Conservation (phyloP, 2,888 invertebrate genomes). For the Meiosimyza decipiens region DNA sequence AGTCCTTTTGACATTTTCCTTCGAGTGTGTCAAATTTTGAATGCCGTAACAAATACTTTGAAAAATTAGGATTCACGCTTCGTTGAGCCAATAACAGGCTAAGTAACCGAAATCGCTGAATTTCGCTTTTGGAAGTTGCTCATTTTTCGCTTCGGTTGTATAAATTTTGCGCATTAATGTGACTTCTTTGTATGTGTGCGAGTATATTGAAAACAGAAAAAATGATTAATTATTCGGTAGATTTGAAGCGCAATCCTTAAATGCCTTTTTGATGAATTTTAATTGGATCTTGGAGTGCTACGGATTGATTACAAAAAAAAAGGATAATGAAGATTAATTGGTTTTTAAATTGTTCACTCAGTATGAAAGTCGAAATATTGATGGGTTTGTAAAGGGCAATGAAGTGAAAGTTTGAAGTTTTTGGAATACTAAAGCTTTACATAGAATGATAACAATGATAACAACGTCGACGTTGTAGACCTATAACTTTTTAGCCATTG, state of each 20-base stretch:
- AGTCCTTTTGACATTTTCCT: background rate
- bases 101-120: background rate
- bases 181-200: background rate
- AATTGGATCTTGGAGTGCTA: background rate
- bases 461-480: too few species aligned
- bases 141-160: constrained; percentile 11
- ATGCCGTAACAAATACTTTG: constrained; percentile 16
- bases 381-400: background rate
- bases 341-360: background rate
- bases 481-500: too few species aligned
- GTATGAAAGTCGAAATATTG: background rate
- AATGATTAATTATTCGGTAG: constrained; percentile 24
- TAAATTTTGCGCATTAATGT: background rate
- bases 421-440: too few species aligned
- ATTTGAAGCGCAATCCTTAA: background rate
- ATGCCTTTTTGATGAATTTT: constrained; percentile 12
- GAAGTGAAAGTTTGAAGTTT: too few species aligned
- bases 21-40: constrained; percentile 9
- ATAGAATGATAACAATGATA: too few species aligned
- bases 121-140: constrained; percentile 1
- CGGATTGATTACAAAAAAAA: background rate
- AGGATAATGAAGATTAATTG: constrained; percentile 17
- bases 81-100: constrained; percentile 4
- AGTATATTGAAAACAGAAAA: background rate
- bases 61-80: constrained; percentile 25